Evolutionary conservation across 2,888 invertebrate genomes (phyloP).

Genomic region (Aradus depressus): DNA sequence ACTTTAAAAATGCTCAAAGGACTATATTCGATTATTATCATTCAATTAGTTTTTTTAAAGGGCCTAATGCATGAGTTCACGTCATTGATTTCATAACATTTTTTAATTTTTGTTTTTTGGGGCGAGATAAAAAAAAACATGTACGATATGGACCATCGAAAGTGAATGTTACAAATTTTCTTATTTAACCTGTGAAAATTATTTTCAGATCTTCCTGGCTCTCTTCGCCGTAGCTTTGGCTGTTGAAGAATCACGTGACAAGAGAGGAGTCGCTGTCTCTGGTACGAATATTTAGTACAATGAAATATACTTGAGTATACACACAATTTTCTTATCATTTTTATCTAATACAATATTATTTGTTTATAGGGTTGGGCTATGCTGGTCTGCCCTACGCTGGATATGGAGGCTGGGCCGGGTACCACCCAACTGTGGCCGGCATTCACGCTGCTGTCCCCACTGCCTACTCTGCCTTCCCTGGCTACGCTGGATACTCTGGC

Average conservation of each 20-base stretch:
- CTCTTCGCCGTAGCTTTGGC: constrained; percentile 9
- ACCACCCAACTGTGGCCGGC: not conserved
- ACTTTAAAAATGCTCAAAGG: too few species aligned
- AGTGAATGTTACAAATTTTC: too few species aligned
- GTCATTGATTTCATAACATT: too few species aligned
- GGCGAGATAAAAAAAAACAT: too few species aligned
- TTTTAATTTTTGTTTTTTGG: too few species aligned
- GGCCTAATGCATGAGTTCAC: too few species aligned
- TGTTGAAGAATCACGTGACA: constrained; percentile 17
- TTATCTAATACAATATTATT: not conserved
- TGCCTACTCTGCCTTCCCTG: not conserved
- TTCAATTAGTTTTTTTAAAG: too few species aligned
- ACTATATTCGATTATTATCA: too few species aligned
- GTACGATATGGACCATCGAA: too few species aligned
- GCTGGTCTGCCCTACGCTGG: not conserved
- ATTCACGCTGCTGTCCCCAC: not conserved
- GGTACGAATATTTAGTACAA: not conserved
- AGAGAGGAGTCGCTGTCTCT: constrained; percentile 3
- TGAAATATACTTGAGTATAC: not conserved
- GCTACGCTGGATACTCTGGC: not conserved
- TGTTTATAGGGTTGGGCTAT: not conserved
- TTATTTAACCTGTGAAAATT: not conserved
- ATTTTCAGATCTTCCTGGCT: constrained; percentile 2
- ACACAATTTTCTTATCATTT: not conserved
- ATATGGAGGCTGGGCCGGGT: not conserved